Evolutionary conservation across 2,888 invertebrate genomes (phyloP), one percentile per base, ranked within the genome.

Genomic region (Chromoteleia sp.): DNA sequence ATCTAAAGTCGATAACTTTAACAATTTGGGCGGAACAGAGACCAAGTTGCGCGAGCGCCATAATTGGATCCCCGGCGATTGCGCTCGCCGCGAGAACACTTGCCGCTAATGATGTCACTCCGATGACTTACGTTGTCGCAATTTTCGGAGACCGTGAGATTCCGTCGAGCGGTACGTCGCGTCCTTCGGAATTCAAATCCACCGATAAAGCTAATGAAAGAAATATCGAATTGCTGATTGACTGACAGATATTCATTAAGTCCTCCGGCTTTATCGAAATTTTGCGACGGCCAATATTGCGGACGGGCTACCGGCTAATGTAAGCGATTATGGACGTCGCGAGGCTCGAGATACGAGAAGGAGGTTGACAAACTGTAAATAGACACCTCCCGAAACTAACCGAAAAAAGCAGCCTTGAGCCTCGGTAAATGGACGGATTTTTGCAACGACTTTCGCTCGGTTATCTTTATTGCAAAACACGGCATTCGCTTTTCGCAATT

Each of bases 321-420:
- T 61, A 77, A 15, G 21, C 25, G 68, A 76, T 76, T 68, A 59
- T 12, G 43, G 17, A 61, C 36, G 36, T 43, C 48, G 41, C 17
- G 4, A 61, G 45, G 45, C 7, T 19, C 1, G 14, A 54, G 68
- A 65, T 65, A 65, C 45, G 4, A 15, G 17, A 59, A 61, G 21
- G 58, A 77, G 76, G 76, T 77, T 70, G 76, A 77, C 76, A 77
- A 77, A 77, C 76, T 76, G 39, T 68, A 61, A 68, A 76, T 68
- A 61, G 76, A 68, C 45, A 54, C 58, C 21, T 73, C 15, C 50
- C 36, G 41, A 68, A 56, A 63, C 4, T 17, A 25, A 21, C 48
- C 12, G 12, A 33, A 74, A 61, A 61, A 73, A 33, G 45, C 15
- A 45, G 39, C 41, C 71, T 59, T 71, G 71, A 30, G 41, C 33